Evolutionary conservation across 2,113 vertebrate species (phyloP), one percentile per base, ranked within the genome.

Genomic region (Scatophagus argus): DNA sequence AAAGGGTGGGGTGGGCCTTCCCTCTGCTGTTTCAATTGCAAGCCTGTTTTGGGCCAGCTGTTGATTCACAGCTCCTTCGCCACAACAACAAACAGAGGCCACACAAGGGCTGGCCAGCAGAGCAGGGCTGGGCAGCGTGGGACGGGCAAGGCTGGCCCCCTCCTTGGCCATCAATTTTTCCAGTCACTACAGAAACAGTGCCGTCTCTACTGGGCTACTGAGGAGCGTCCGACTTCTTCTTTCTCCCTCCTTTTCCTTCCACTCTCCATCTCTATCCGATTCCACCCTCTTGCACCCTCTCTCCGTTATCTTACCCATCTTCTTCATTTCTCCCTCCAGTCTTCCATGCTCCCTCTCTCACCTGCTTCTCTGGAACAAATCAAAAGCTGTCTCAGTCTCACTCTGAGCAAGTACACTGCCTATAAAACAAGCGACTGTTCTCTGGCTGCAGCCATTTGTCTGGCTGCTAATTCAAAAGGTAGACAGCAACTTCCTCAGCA

Each of bases 61-160:
- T 92, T 93, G 87, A 94, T 95, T 91, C 89, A 91, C 89, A 91
- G 91, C 89, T 86, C 64, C 82, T 90, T 89, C 71, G 68, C 77
- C 86, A 92, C 79, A 85, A 92, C 84, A 94, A 93, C 91, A 92
- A 92, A 93, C 87, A 88, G 77, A 88, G 88, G 90, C 91, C 89
- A 91, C 85, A 90, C 90, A 91, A 80, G 90, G 90, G 88, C 81
- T 73, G 56, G 71, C 79, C 75, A 23, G 86, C 87, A 69, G 83
- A 49, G 76, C 61, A 29, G 54, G 61, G 74, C 61, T 32, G 23
- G 61, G 64, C 86, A 79, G 74, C 43, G 82, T 77, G 76, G 79
- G 78, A 85, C 87, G 85, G 68, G 49, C 64, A 75, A n/a, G 5
- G 16, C 63, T 39, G 67, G 4, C 31, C n/a, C 46, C 41, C 72